Conservation (phyloP, 2,113 vertebrate species). For the Nothobranchius furzeri region DNA sequence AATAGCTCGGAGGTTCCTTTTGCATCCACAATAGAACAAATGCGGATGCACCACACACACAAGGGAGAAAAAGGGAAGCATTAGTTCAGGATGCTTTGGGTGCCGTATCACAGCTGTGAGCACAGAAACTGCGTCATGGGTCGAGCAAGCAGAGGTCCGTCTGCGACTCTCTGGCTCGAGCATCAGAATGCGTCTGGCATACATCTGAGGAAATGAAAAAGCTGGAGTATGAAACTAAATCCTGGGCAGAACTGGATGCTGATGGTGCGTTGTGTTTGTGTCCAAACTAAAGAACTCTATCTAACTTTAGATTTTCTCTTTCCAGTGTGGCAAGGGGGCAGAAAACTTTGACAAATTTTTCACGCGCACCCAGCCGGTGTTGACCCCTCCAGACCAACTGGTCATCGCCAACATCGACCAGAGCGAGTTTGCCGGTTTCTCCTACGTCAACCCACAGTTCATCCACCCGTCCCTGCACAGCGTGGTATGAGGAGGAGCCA, state of each 20-base stretch:
- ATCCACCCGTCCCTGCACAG: slow-evolving; percentile 85
- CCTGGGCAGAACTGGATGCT: too few relatives aligned
- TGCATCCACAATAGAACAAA: slow-evolving; percentile 43
- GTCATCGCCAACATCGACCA: slow-evolving; percentile 99
- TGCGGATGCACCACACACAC: slow-evolving; percentile 13
- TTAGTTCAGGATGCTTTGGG: slow-evolving; percentile 34
- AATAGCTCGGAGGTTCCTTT: slow-evolving; percentile 61
- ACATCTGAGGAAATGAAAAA: too few relatives aligned
- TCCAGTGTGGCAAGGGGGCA: slow-evolving; percentile 93
- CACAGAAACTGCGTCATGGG: slow-evolving; percentile 30
- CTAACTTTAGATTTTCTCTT: slow-evolving; percentile 2
- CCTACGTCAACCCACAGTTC: slow-evolving; percentile 93
- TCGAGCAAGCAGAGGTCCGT: slow-evolving; percentile 28
- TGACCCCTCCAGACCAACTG: slow-evolving; percentile 96
- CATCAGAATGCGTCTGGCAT: too few relatives aligned
- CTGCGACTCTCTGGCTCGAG: slow-evolving; percentile 19
- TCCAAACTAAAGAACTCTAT: too few relatives aligned
- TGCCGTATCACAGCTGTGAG: slow-evolving; percentile 20
- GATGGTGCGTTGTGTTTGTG: too few relatives aligned
- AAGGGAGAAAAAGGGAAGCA: slow-evolving; percentile 14
- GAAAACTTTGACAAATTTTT: slow-evolving; percentile 99
- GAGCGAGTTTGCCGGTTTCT: slow-evolving; percentile 96
- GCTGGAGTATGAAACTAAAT: too few relatives aligned
- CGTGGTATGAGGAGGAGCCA: slow-evolving; percentile 82
- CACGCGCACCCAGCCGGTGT: slow-evolving; percentile 91